Evolutionary conservation across 1,140 invertebrate species (phyloP).

Genomic region (Drosophila parabipectinata): DNA sequence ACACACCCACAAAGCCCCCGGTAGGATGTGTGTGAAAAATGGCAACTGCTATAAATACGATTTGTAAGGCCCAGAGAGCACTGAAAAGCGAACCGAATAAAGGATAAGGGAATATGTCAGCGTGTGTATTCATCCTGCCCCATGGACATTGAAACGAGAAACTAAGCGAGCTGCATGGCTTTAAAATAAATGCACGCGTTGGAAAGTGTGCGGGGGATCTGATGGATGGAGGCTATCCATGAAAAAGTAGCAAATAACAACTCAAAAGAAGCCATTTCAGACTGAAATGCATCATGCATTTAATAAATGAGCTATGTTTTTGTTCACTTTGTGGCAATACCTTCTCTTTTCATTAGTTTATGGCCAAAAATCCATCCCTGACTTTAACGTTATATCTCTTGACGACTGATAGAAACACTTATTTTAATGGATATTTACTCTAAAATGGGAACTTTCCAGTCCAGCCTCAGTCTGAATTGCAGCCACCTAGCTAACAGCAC

Average conservation of each 20-base stretch:
- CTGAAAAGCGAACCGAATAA: slow-evolving; percentile 8
- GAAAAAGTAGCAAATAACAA: slow-evolving; percentile 11
- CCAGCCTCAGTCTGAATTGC: slow-evolving; percentile 5
- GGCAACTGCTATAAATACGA: slow-evolving; percentile 74
- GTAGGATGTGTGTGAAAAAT: slow-evolving; percentile 49
- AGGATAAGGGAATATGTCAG: slow-evolving; percentile 33
- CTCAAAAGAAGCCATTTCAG: background rate
- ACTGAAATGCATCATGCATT: no score
- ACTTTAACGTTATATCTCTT: background rate
- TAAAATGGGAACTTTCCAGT: slow-evolving; percentile 7
- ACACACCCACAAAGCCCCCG: slow-evolving; percentile 44
- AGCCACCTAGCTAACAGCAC: slow-evolving; percentile 13
- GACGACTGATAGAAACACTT: slow-evolving; percentile 37
- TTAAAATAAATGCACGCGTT: slow-evolving; percentile 7
- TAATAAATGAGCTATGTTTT: no score
- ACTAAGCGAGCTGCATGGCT: slow-evolving; percentile 3
- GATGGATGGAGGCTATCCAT: slow-evolving; percentile 17
- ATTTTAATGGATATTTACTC: slow-evolving; percentile 61
- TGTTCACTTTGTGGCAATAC: no score
- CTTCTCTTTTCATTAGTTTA: no score
- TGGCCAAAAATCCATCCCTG: no score
- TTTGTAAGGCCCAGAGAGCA: slow-evolving; percentile 60
- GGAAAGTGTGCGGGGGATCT: background rate
- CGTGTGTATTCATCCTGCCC: slow-evolving; percentile 52
- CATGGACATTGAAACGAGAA: slow-evolving; percentile 24